Evolutionary conservation across 2,888 invertebrate genomes (phyloP), one percentile per base, ranked within the genome.

Genomic region (Orthosia cruda): DNA sequence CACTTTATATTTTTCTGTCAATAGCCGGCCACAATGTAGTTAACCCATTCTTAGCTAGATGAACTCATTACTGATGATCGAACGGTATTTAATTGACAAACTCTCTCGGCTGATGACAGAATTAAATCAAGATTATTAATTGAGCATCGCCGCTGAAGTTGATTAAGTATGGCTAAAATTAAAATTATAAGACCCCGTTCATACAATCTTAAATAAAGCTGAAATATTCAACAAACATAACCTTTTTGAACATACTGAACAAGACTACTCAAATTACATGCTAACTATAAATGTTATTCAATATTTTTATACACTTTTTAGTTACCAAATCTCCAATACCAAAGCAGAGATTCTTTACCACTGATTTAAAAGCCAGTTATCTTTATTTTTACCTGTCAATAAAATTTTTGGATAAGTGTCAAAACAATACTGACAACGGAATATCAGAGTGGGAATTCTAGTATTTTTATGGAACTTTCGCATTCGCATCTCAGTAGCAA

Each of bases 111-210:
- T 79, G 47, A 47, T 47, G n/a, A n/a, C 16, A 58, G 26, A 77
- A 79, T 71, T 62, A 18, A 79, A 76, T 58, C 57, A 52, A 18
- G 23, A 68, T 68, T 58, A 23, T 67, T 23, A 47, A 77, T 68
- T n/a, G 23, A 74, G 58, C n/a, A 12, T 52, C 9, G 45, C 26
- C 12, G 32, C n/a, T 66, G 57, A 65, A 47, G 45, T 64, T 50
- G 26, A 57, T 40, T 12, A 55, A 70, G 15, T 71, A 13, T 15
- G n/a, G 9, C 4, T 71, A 11, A 40, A 50, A 26, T 62, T 16
- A 15, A 23, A 5, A 32, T 18, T 16, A 26, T 20, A 13, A 11
- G 11, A 23, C 11, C 18, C 47, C 23, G n/a, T 55, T 40, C 2
- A 12, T 26, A 23, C 3, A 23, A 32, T 16, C 9, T 49, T 59